Conservation (phyloP, 23 tunicate species). For the Ascidia mentula region DNA sequence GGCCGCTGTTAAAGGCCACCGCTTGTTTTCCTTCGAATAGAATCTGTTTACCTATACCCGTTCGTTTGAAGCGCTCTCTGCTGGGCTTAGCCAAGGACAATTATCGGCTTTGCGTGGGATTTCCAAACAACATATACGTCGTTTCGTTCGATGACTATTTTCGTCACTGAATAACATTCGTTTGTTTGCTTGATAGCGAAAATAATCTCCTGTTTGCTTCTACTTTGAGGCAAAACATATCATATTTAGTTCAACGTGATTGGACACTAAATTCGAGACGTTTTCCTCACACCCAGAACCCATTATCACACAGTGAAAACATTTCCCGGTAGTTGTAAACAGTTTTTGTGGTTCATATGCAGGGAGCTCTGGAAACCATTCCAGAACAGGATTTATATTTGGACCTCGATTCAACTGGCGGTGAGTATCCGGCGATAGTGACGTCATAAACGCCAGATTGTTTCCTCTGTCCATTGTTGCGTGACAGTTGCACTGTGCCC, state of each 20-base stretch:
- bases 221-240: too few relatives aligned
- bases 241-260: too few relatives aligned
- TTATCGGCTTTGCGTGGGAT: not conserved
- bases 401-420: constrained; percentile 1
- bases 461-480: not conserved
- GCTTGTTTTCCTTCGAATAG: not conserved
- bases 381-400: constrained; percentile 8
- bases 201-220: too few relatives aligned
- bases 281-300: too few relatives aligned
- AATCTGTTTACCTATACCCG: not conserved
- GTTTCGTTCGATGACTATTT: too few relatives aligned
- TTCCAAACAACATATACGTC: not conserved
- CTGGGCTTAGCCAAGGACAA: not conserved
- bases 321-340: too few relatives aligned
- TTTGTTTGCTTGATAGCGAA: too few relatives aligned
- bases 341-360: too few relatives aligned
- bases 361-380: not conserved
- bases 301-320: too few relatives aligned
- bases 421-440: constrained; percentile 8
- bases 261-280: too few relatives aligned
- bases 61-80: not conserved
- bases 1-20: not conserved
- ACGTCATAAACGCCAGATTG: not conserved
- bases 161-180: too few relatives aligned
- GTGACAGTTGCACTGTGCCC: not conserved